Conservation (phyloP, 2,797 vertebrate genomes). For the Lophotriccus pileatus region DNA sequence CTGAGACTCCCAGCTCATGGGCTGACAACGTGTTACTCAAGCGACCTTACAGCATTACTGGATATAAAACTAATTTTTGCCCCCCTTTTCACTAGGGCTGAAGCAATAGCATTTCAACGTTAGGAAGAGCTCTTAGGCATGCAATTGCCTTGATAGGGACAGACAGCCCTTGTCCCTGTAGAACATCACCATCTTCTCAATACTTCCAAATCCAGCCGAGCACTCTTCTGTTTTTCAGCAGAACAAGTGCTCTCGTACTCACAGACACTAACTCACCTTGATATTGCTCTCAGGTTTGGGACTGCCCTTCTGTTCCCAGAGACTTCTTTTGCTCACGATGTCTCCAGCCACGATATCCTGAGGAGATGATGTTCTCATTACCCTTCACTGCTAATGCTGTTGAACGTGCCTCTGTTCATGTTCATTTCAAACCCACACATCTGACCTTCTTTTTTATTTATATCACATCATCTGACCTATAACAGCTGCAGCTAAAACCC, state of each 20-base stretch:
- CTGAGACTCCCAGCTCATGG: background rate
- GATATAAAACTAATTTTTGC: background rate
- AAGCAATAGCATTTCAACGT: background rate
- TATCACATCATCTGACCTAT: background rate
- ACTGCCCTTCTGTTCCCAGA: slow-evolving; percentile 89
- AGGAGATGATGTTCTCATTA: background rate
- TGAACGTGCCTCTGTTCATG: background rate
- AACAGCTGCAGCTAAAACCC: slow-evolving; percentile 16
- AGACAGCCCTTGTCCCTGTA: background rate
- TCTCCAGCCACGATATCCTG: slow-evolving; percentile 92
- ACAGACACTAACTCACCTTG: slow-evolving; percentile 64
- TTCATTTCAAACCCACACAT: background rate
- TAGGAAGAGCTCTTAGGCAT: background rate
- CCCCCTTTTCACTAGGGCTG: background rate
- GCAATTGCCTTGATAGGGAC: background rate
- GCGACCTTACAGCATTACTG: background rate
- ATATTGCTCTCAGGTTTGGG: slow-evolving; percentile 19
- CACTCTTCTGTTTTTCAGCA: background rate
- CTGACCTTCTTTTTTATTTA: background rate
- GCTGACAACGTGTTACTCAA: background rate
- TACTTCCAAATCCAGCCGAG: background rate
- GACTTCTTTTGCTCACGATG: slow-evolving; percentile 89
- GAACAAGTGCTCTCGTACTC: background rate
- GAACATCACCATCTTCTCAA: background rate
- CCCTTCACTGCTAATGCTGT: background rate